phyloP scores from a whole-genome alignment of 1,140 invertebrate species.

The Aplysia californica region DNA sequence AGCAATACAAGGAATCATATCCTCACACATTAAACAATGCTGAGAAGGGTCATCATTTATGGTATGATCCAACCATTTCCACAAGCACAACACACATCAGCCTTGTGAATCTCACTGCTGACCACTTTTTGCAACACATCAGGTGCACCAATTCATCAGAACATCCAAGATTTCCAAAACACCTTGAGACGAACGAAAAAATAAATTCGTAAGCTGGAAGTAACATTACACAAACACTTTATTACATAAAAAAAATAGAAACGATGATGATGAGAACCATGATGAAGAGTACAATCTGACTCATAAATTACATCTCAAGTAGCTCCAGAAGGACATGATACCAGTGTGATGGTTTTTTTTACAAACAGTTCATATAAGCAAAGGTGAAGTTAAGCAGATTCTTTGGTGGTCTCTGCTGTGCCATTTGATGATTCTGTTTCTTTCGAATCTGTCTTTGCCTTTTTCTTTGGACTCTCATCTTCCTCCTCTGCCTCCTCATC shows the following conservation, averaged over 20 bases:
- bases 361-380: slow-evolving; percentile 14
- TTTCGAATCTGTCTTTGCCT: slow-evolving; percentile 4
- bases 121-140: too few species aligned
- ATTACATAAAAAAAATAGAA: slow-evolving; percentile 12
- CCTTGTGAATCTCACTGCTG: too few species aligned
- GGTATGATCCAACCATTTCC: too few species aligned
- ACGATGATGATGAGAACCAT: slow-evolving; percentile 26
- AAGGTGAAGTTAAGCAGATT: neutral
- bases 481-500: slow-evolving; percentile 4
- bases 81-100: too few species aligned
- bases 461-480: slow-evolving; percentile 22
- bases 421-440: slow-evolving; percentile 12
- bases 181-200: too few species aligned
- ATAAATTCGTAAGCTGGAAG: too few species aligned
- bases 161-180: too few species aligned
- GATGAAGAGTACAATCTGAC: slow-evolving; percentile 22
- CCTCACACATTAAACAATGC: too few species aligned
- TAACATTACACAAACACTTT: slow-evolving; percentile 10
- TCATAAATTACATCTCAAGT: slow-evolving; percentile 19
- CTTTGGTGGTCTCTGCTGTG: neutral
- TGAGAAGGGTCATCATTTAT: too few species aligned
- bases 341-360: slow-evolving; percentile 3
- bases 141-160: too few species aligned
- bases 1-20: too few species aligned
- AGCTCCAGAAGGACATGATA: neutral